Base-by-base conservation (phyloP, 2,113 vertebrate genomes). In the Heptranchias perlo region DNA sequence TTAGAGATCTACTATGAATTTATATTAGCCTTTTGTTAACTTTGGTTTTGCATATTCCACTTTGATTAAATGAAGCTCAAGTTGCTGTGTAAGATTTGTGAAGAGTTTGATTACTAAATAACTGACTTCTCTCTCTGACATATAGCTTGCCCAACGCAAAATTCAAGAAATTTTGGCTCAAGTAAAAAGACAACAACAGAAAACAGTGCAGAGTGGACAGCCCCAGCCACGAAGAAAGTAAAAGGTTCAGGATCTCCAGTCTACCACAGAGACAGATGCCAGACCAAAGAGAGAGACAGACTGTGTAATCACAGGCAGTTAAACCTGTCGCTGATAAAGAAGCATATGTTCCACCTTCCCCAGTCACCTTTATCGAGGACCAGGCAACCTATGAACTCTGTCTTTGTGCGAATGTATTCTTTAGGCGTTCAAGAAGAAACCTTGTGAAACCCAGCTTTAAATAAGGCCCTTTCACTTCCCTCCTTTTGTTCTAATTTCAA, bases 151-250 rank as follows among this genome's bases (percentile, higher is more conserved):
- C 97, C 99, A 99, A 98, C 98, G 99, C 96, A 99, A 99, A 98
- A 99, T 99, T 98, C 99, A 99, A 98, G 99, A 99, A 98, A 99
- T 99, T 97, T 97, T 99, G 97, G 98, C 98, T 97, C 99, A 99
- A 98, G 99, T 99, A 98, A 99, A 98, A 97, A 98, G 99, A 97
- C 99, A 99, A 96, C 99, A 99, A 97, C 97, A 98, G 25, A 98
- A 98, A 96, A 96, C 97, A 96, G 97, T 98, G 96, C 97, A 98
- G 96, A 98, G 98, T n/a, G 97, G 97, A 97, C 98, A 98, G 96
- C 97, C 98, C 97, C 98, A 98, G 97, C 98, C 98, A 78, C 98
- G 99, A 97, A 98, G 99, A 96, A 99, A 99, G 98, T 99, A 97
- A 98, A 94, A 47, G 97, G 97, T 97, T 98, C 97, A 97, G 97